Evolutionary conservation across 1,140 invertebrate species (phyloP).

Genomic region (Rhysida immarginata): DNA sequence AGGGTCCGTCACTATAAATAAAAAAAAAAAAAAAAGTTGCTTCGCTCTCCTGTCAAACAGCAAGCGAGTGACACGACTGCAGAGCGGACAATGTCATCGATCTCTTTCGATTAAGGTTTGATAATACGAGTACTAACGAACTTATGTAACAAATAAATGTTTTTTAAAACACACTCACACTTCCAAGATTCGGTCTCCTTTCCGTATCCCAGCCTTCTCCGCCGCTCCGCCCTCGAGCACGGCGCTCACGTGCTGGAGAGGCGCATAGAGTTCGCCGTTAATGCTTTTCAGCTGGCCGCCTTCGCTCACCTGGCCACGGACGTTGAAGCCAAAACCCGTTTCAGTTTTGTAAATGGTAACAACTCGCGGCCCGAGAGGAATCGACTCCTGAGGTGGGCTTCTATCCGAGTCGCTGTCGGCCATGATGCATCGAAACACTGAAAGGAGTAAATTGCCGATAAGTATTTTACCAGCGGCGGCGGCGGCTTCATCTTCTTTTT

Average conservation of each 20-base stretch:
- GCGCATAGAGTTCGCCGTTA: slow-evolving; percentile 94
- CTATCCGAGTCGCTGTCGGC: slow-evolving; percentile 24
- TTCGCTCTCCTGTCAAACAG: too few relatives aligned
- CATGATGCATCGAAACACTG: too few relatives aligned
- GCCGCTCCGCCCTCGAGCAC: slow-evolving; percentile 92
- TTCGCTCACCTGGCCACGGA: slow-evolving; percentile 97
- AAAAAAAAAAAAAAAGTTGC: too few relatives aligned
- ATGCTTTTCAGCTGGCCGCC: slow-evolving; percentile 95
- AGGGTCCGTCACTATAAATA: too few relatives aligned
- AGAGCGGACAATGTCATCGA: too few relatives aligned
- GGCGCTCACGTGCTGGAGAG: slow-evolving; percentile 96
- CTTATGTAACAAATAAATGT: too few relatives aligned
- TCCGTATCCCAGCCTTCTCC: slow-evolving; percentile 91
- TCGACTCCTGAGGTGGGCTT: slow-evolving; percentile 18
- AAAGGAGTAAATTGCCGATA: not conserved
- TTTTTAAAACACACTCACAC: slow-evolving; percentile 84
- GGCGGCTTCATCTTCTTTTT: not conserved
- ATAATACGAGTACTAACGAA: too few relatives aligned
- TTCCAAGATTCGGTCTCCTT: slow-evolving; percentile 95
- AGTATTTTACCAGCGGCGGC: not conserved
- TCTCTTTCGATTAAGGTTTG: too few relatives aligned
- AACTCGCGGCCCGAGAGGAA: slow-evolving; percentile 52
- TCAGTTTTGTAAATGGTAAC: slow-evolving; percentile 93
- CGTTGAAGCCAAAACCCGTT: slow-evolving; percentile 98
- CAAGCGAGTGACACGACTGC: too few relatives aligned